Evolutionary conservation across 2,113 vertebrate genomes (phyloP), one percentile per base, ranked within the genome.

Genomic region (Burhinus oedicnemus): DNA sequence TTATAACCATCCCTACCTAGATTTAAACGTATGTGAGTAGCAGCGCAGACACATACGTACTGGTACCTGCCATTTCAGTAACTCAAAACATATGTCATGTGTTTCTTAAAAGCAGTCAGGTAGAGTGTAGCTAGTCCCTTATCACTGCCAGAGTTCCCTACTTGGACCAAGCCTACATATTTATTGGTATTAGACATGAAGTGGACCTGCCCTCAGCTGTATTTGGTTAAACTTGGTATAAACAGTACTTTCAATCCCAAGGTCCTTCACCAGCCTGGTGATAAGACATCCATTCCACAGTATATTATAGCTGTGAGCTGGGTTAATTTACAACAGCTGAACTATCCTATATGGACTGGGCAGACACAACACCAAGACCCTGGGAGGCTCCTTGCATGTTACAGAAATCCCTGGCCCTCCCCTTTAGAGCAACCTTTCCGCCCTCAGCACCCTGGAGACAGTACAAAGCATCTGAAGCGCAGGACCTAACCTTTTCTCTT

Each of bases 251-350:
- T 95, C 89, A 91, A 11, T 72, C 45, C 52, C 2, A 4, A 69
- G 78, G 22, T 76, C 68, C 79, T 89, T 93, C 81, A 80, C 87
- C 83, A 95, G 81, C 55, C 82, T 88, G 69, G 36, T 69, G 89
- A 93, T 90, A 94, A 96, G 87, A 80, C 38, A 75, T n/a, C 58
- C 47, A 0, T 64, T 90, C 64, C 75, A 80, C 65, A 90, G 82
- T 78, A 82, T 83, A 90, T 89, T 66, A 83, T 4, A 91, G 93
- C 68, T 85, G 82, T 32, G 55, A 95, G 54, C 87, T 90, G 29
- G 61, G 91, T 91, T 97, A 96, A 97, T 97, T 93, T 90, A 47
- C 78, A 91, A 91, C 96, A 97, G 94, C 87, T 97, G 96, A 94
- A 51, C 75, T 23, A 85, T 96, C 38, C 60, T 95, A 6, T 92